phyloP scores from a whole-genome alignment of 53 echinoderm and acorn worm genomes.

The Hippasteria phrygiana region DNA sequence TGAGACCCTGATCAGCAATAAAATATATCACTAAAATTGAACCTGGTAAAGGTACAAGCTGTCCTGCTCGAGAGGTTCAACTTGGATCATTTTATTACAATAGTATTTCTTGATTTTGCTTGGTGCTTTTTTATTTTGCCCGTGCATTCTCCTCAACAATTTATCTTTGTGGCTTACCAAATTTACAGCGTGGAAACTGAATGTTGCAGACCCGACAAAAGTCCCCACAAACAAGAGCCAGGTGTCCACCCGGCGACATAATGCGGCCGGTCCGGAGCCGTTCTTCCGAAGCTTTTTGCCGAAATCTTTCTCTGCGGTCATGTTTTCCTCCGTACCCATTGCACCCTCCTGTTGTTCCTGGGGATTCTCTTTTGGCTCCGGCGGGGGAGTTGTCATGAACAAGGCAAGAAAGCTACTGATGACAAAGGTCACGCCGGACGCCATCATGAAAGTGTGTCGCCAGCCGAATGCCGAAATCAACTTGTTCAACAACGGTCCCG shows the following conservation, averaged over 20 bases:
- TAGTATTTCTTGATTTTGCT: too few relatives aligned
- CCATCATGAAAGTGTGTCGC: constrained; percentile 12
- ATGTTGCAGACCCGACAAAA: neutral
- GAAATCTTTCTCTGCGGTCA: neutral
- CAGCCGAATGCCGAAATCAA: neutral
- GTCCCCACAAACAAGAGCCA: constrained; percentile 8
- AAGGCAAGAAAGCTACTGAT: neutral
- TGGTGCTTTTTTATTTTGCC: too few relatives aligned
- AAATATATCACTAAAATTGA: too few relatives aligned
- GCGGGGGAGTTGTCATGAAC: neutral
- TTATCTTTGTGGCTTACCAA: constrained; percentile 34
- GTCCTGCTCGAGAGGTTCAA: too few relatives aligned
- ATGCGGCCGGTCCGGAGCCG: neutral
- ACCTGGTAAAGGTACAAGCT: too few relatives aligned
- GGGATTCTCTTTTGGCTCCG: neutral
- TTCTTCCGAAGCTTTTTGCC: neutral
- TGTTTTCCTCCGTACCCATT: neutral
- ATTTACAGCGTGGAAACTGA: constrained; percentile 14
- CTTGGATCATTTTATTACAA: too few relatives aligned
- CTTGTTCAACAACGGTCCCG: neutral
- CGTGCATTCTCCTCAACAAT: too few relatives aligned
- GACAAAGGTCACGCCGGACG: neutral
- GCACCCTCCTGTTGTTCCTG: neutral
- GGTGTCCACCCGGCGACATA: neutral
- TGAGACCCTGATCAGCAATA: too few relatives aligned